Evolutionary conservation across 1,140 invertebrate genomes (phyloP).

Genomic region (Hormaphis cornu): DNA sequence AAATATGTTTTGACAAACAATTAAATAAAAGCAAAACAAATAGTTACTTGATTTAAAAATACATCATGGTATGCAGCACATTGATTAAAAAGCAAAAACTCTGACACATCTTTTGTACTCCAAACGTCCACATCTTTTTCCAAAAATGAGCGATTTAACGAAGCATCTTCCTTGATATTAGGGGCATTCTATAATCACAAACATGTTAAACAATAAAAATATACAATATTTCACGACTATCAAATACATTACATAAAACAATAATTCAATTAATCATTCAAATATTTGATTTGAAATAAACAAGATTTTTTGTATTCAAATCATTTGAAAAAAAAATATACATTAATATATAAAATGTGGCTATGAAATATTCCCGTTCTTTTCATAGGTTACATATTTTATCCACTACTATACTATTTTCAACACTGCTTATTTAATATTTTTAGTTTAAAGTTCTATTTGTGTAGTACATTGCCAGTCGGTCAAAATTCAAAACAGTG

Average conservation of each 20-base stretch:
- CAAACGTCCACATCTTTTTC: slow-evolving; percentile 46
- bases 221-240: too few relatives aligned
- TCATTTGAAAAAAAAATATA: background rate
- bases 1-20: too few relatives aligned
- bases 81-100: slow-evolving; percentile 80
- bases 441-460: too few relatives aligned
- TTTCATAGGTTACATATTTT: too few relatives aligned
- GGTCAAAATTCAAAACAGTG: too few relatives aligned
- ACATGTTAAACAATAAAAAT: background rate
- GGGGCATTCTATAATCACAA: background rate
- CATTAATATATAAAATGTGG: too few relatives aligned
- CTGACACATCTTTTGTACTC: slow-evolving; percentile 72
- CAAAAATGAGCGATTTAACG: background rate
- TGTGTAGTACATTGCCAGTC: too few relatives aligned
- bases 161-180: background rate
- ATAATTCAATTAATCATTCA: too few relatives aligned
- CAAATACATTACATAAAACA: too few relatives aligned
- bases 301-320: background rate
- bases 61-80: slow-evolving; percentile 79
- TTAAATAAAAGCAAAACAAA: background rate
- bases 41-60: slow-evolving; percentile 55
- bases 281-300: background rate
- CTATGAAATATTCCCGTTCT: too few relatives aligned
- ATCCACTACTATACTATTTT: too few relatives aligned
- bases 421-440: too few relatives aligned